phyloP scores from a whole-genome alignment of 2,888 invertebrate species.

The Folsomia candida region DNA sequence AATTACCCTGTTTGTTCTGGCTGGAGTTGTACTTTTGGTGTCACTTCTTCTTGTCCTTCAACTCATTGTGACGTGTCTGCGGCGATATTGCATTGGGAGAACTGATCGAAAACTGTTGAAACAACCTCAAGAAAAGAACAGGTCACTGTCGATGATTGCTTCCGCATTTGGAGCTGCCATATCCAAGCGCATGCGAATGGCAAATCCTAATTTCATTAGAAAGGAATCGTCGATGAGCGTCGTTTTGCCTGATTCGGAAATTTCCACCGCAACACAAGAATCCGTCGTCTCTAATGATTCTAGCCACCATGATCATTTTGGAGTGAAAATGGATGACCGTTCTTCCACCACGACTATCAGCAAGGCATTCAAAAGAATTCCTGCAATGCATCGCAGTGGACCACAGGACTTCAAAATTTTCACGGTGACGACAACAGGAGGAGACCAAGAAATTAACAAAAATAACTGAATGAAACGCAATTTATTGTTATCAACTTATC shows the following conservation, averaged over 20 bases:
- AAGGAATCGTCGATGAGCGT: background rate
- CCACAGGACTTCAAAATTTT: background rate
- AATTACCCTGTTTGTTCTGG: background rate
- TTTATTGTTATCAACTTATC: background rate
- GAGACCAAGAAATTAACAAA: background rate
- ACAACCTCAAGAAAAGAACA: background rate
- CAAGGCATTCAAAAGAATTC: background rate
- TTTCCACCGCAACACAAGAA: background rate
- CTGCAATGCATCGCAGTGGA: background rate
- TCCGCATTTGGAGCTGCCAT: background rate
- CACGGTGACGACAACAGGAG: background rate
- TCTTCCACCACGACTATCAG: too few relatives aligned
- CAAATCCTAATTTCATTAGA: background rate
- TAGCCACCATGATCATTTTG: background rate
- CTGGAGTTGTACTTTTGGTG: background rate
- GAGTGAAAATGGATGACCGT: background rate
- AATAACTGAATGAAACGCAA: background rate
- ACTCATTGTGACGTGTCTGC: slow-evolving; percentile 2
- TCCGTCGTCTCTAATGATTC: background rate
- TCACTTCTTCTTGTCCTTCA: slow-evolving; percentile 1
- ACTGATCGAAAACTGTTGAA: background rate
- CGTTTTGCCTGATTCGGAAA: background rate
- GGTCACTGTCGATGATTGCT: background rate
- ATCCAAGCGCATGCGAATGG: background rate
- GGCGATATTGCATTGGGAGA: slow-evolving; percentile 4